Evolutionary conservation across 2,888 invertebrate genomes (phyloP).

Genomic region (Drepana falcataria): DNA sequence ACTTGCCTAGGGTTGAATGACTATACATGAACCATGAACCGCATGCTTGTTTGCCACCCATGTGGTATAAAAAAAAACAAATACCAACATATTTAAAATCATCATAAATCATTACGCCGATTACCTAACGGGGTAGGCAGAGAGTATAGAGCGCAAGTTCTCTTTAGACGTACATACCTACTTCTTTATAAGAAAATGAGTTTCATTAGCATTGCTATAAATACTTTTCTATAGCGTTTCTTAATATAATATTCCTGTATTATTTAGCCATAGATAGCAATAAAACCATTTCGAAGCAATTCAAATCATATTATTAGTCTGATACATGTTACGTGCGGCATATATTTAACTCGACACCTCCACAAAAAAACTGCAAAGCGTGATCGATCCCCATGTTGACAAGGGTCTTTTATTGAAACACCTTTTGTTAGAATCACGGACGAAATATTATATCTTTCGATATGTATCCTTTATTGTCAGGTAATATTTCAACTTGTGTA

Average conservation of each 20-base stretch:
- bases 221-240: too few relatives aligned
- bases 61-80: too few relatives aligned
- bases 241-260: background rate
- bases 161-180: too few relatives aligned
- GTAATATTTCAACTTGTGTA: background rate
- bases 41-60: too few relatives aligned
- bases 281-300: background rate
- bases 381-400: constrained; percentile 21
- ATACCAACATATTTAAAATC: too few relatives aligned
- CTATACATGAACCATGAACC: too few relatives aligned
- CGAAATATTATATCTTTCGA: background rate
- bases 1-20: too few relatives aligned
- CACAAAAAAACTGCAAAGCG: constrained; percentile 23
- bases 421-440: constrained; percentile 14
- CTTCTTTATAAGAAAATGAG: too few relatives aligned
- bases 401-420: constrained; percentile 25
- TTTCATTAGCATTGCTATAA: too few relatives aligned
- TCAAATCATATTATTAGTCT: background rate
- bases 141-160: too few relatives aligned
- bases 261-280: background rate
- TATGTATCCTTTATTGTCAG: background rate
- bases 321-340: constrained; percentile 5
- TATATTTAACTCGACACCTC: constrained; percentile 31
- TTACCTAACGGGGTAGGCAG: too few relatives aligned
- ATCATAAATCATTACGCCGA: too few relatives aligned